Conservation (phyloP, 2,113 vertebrate genomes). For the Pedetes capensis region DNA sequence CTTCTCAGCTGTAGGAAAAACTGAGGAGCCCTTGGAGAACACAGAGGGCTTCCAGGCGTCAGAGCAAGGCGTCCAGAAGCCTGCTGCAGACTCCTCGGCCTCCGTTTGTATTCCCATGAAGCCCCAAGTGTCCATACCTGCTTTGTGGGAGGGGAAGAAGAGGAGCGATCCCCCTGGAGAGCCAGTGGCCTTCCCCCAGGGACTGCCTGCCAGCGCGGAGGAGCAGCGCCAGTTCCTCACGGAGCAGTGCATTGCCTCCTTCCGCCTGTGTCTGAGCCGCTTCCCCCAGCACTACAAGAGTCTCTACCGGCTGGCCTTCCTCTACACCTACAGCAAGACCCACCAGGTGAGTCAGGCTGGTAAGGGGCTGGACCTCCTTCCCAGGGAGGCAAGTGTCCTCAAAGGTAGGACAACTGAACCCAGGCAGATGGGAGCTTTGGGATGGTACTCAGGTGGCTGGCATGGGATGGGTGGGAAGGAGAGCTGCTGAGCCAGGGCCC, state of each 20-base stretch:
- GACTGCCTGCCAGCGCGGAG: slow-evolving; percentile 85
- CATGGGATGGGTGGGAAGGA: not conserved
- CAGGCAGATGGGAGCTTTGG: not conserved
- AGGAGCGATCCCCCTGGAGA: slow-evolving; percentile 85
- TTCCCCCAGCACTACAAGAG: slow-evolving; percentile 99
- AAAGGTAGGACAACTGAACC: not conserved
- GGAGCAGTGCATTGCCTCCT: slow-evolving; percentile 90
- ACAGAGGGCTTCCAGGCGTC: slow-evolving; percentile 72
- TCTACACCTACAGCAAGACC: slow-evolving; percentile 93
- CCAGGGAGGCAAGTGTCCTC: not conserved
- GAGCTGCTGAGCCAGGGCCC: not conserved
- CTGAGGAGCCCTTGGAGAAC: slow-evolving; percentile 80
- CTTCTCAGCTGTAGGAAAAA: slow-evolving; percentile 70
- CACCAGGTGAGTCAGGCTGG: slow-evolving; percentile 87
- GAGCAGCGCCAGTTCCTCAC: slow-evolving; percentile 94
- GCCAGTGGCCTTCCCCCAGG: slow-evolving; percentile 85
- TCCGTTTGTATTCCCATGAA: slow-evolving; percentile 79
- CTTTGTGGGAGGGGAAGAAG: slow-evolving; percentile 85
- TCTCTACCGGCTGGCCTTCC: slow-evolving; percentile 95
- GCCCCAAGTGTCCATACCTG: slow-evolving; percentile 51
- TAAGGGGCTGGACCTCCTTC: not conserved
- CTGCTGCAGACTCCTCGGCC: slow-evolving; percentile 68
- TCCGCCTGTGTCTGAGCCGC: slow-evolving; percentile 94
- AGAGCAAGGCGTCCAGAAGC: slow-evolving; percentile 77
- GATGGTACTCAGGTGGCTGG: not conserved